phyloP scores from a whole-genome alignment of 2,113 vertebrate genomes.

The Ramphastos sulfuratus region DNA sequence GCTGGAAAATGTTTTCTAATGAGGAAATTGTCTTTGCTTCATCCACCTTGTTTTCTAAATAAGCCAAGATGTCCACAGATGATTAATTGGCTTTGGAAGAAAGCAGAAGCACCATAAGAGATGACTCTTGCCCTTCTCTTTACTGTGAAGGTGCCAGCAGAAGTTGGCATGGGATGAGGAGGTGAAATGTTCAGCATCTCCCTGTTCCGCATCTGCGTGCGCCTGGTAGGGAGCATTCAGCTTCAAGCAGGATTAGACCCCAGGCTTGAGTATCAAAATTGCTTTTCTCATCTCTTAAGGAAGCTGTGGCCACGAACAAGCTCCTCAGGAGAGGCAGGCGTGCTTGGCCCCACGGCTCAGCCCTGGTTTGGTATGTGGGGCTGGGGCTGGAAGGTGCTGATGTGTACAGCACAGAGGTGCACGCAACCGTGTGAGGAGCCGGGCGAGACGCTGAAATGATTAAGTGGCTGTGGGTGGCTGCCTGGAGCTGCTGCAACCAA shows the following conservation, averaged over 20 bases:
- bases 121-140: not conserved
- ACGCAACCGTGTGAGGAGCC: not conserved
- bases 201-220: not conserved
- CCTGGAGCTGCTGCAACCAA: not conserved
- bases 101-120: not conserved
- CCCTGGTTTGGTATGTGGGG: not conserved
- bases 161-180: not conserved
- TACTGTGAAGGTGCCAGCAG: not conserved
- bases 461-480: not conserved
- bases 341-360: not conserved
- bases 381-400: rapidly evolving
- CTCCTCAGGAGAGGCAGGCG: rapidly evolving
- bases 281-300: not conserved
- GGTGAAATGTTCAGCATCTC: not conserved
- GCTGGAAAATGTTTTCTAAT: not conserved
- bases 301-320: not conserved
- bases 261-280: not conserved
- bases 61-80: not conserved
- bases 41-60: not conserved
- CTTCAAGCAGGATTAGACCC: not conserved
- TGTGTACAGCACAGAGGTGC: rapidly evolving
- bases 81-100: not conserved
- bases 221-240: not conserved
- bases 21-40: not conserved
- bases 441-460: not conserved